These are phyloP conservation scores for Melanargia galathea DNA, from an alignment of 2,888 invertebrate genomes.

Conservation along the genomic window DNA sequence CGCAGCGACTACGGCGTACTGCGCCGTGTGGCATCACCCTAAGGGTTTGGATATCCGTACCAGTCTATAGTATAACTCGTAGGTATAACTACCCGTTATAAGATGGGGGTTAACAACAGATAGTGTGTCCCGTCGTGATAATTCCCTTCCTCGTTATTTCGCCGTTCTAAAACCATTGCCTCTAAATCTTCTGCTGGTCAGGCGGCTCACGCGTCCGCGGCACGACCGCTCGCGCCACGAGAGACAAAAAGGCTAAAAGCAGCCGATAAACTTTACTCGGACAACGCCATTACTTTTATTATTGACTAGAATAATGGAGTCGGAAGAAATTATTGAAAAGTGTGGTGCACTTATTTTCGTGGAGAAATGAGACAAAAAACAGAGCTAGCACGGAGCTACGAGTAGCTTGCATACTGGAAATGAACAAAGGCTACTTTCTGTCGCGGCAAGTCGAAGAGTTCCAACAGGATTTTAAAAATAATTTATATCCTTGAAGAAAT, in stretches of 20 bases:
- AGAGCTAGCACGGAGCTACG: not conserved
- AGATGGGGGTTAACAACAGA: slow-evolving; percentile 18
- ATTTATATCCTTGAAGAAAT: too few species aligned
- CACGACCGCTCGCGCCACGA: slow-evolving; percentile 40
- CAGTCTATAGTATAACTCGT: not conserved
- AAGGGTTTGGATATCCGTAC: not conserved
- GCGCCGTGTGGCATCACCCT: too few species aligned
- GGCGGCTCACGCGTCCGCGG: slow-evolving; percentile 38
- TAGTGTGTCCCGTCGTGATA: slow-evolving; percentile 24
- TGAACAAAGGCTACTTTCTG: too few species aligned
- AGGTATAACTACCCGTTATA: not conserved
- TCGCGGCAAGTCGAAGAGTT: too few species aligned
- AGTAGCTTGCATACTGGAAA: not conserved
- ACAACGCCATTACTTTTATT: slow-evolving; percentile 21
- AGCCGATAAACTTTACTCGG: slow-evolving; percentile 28
- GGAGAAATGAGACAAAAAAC: not conserved
- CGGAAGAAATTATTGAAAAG: slow-evolving; percentile 13
- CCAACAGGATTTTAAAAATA: too few species aligned
- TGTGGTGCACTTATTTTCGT: not conserved
- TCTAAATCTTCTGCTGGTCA: slow-evolving; percentile 30
- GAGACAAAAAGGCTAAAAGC: slow-evolving; percentile 33
- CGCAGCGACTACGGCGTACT: too few species aligned
- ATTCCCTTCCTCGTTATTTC: slow-evolving; percentile 16
- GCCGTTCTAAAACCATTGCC: slow-evolving; percentile 20
- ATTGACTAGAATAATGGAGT: slow-evolving; percentile 12